These are phyloP conservation scores for Trachemys scripta DNA, from an alignment of 2,113 vertebrate genomes.

Conservation along the genomic window DNA sequence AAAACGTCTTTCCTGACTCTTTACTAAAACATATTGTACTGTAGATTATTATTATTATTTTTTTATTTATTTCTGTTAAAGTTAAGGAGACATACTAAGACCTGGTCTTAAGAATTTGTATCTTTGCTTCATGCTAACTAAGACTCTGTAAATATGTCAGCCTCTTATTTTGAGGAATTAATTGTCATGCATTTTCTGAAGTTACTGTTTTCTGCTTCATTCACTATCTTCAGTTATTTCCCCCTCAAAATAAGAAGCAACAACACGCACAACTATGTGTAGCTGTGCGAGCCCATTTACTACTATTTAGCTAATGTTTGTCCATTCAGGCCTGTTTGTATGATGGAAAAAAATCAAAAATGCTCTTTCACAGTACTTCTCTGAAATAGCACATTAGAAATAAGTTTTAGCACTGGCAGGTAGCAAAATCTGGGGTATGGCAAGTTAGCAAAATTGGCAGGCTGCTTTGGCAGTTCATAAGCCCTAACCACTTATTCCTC, in stretches of 20 bases:
- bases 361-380: background rate
- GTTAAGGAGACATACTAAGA: too few relatives aligned
- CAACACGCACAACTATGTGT: background rate
- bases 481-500: background rate
- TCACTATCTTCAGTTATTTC: background rate
- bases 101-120: background rate
- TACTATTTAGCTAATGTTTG: background rate
- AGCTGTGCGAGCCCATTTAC: background rate
- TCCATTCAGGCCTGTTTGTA: background rate
- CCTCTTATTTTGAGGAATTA: conserved; percentile 40
- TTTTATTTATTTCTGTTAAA: background rate
- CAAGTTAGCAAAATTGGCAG: background rate
- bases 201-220: conserved; percentile 5
- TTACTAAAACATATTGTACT: background rate
- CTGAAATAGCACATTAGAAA: background rate
- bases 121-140: conserved; percentile 42
- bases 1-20: background rate
- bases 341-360: background rate
- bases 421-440: background rate
- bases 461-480: background rate
- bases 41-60: background rate
- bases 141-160: conserved; percentile 28
- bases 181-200: conserved; percentile 34
- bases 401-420: background rate
- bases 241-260: background rate